Conservation (phyloP, 2,113 vertebrate species). For the Heterocephalus glaber region DNA sequence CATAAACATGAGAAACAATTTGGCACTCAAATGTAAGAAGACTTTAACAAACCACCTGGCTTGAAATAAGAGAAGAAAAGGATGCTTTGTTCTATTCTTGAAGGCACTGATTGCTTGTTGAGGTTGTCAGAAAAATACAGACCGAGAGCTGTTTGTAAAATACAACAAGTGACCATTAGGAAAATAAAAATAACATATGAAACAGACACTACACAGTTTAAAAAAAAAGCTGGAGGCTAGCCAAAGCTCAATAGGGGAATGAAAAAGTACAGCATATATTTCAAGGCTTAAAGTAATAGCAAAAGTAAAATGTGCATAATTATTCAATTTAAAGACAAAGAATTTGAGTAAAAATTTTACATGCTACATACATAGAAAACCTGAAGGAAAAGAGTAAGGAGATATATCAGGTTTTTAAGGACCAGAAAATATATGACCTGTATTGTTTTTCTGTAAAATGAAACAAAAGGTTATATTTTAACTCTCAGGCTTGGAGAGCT, state of each 20-base stretch:
- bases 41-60: background rate
- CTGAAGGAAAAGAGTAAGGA: background rate
- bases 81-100: background rate
- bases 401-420: background rate
- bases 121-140: background rate
- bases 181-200: background rate
- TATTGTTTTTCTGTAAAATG: background rate
- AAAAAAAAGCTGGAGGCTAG: background rate
- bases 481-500: background rate
- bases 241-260: background rate
- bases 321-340: constrained; percentile 17
- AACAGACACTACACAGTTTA: background rate
- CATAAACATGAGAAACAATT: background rate
- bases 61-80: background rate
- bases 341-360: background rate
- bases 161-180: background rate
- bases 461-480: background rate
- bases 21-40: background rate
- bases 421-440: background rate
- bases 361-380: background rate
- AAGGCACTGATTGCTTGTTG: background rate
- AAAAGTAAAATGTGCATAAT: background rate
- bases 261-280: background rate
- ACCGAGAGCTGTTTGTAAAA: background rate
- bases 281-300: background rate